Base-by-base conservation (phyloP, 2,797 vertebrate genomes). In the Propithecus perrieri region DNA sequence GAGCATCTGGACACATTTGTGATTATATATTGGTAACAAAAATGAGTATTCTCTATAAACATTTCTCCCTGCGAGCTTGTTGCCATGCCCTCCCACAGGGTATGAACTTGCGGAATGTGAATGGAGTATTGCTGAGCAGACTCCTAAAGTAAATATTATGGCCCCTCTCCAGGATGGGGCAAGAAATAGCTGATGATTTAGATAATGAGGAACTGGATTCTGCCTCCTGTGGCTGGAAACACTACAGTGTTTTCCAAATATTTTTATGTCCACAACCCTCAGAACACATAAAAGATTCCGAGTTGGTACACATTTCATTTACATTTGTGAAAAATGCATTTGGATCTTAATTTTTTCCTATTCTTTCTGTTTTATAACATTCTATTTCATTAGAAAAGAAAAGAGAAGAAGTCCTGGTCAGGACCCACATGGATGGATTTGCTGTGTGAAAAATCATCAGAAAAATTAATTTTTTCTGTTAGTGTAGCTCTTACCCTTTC, bases 111-210 rank as follows among this genome's bases (percentile, higher is more conserved):
- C 48, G 55, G 63, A 26, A 28, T 28, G 59, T 71, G 46, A 85
- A 43, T 2, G 30, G 41, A 46, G 7, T 57, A 17, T 33, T 63
- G 69, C 18, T 15, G 81, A 94, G 79, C 41, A 20, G 63, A 30
- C 53, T 86, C 59, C 43, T 69, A 89, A 96, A 93, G 24, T 72
- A 92, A 97, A 97, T 89, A 95, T 63, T 89, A 28, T 61, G 89
- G 81, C 57, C 65, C 43, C 26, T 76, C 71, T 96, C 83, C 65
- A 93, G 94, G 88, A 59, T 63, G 91, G 88, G 38, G 57, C 92
- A 79, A 55, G 85, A 76, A 86, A 95, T 63, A 95, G 55, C 72
- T 79, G 67, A n/a, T 81, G 96, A 43, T 96, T 96, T 92, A 94
- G 83, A 76, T 75, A 94, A 67, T 18, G 75, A 86, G 63, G 78